These are phyloP conservation scores for Phalera bucephala DNA, from an alignment of 2,888 invertebrate species.

Conservation along the genomic window DNA sequence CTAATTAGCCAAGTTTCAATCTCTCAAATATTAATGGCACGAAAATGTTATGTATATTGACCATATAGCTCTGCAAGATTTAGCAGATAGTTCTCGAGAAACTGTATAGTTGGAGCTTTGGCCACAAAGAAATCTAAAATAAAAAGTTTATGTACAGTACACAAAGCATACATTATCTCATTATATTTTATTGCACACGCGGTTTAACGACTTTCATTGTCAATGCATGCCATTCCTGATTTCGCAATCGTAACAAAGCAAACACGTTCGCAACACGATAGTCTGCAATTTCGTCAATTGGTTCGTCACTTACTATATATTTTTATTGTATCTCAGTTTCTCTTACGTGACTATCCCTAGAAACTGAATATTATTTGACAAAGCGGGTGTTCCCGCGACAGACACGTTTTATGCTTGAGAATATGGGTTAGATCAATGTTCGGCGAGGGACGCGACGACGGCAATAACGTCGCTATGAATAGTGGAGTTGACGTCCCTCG, in stretches of 20 bases:
- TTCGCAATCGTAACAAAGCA: no score
- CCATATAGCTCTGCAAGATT: no score
- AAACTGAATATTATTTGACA: constrained; percentile 45
- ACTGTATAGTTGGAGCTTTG: no score
- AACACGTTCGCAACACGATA: background rate
- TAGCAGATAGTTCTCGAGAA: no score
- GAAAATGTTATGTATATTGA: no score
- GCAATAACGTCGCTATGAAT: constrained; percentile 45
- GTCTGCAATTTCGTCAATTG: background rate
- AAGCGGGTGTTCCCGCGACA: constrained; percentile 27
- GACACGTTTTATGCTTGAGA: constrained; percentile 40
- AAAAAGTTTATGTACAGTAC: background rate
- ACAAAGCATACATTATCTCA: background rate
- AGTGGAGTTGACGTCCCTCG: constrained; percentile 30
- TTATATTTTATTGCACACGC: background rate
- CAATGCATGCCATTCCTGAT: background rate
- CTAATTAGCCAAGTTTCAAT: no score
- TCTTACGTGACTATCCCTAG: constrained; percentile 37
- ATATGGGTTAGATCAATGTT: constrained; percentile 41
- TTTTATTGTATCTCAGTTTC: constrained; percentile 29
- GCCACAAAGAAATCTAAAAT: no score
- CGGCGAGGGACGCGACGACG: constrained; percentile 27
- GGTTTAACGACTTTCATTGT: background rate
- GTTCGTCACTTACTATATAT: constrained; percentile 1
- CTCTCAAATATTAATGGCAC: no score